Percentiles rank a stretch among this genome's conserved stretches.
These are phyloP conservation scores for Syngnathus typhle DNA, from an alignment of 2,113 vertebrate genomes.

Conservation along the genomic window DNA sequence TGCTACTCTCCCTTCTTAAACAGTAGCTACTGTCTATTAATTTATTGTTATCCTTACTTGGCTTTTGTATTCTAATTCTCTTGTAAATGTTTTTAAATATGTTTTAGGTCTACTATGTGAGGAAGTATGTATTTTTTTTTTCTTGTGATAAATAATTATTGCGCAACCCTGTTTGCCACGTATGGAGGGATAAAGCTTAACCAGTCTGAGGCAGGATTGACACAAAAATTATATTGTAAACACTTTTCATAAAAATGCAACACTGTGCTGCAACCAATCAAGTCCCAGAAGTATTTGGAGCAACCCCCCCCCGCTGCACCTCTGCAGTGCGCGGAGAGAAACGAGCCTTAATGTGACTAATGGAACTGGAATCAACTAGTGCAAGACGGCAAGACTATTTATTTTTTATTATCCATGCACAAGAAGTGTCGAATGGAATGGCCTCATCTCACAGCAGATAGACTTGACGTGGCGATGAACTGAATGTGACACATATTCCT, in stretches of 20 bases:
- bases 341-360: conserved; percentile 26
- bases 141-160: background rate
- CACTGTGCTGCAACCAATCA: conserved; percentile 10
- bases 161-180: background rate
- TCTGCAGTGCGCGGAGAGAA: conserved; percentile 7
- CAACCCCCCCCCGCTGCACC: conserved; percentile 17
- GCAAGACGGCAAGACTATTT: background rate
- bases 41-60: background rate
- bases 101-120: no score
- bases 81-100: no score
- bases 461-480: background rate
- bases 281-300: conserved; percentile 27
- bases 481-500: background rate
- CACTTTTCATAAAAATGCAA: background rate
- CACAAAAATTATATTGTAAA: conserved; percentile 4
- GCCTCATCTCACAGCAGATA: background rate
- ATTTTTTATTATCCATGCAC: background rate
- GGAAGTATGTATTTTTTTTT: no score
- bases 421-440: conserved; percentile 27
- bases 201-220: background rate
- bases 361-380: conserved; percentile 25
- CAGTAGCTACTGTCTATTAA: conserved; percentile 15
- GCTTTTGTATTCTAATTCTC: no score
- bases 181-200: conserved; percentile 4
- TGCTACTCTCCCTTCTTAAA: conserved; percentile 24